A percentile compares a stretch with the other conserved stretches of the same genome.
phyloP scores from a whole-genome alignment of 2,888 invertebrate genomes.

The Temnothorax rugatulus region DNA sequence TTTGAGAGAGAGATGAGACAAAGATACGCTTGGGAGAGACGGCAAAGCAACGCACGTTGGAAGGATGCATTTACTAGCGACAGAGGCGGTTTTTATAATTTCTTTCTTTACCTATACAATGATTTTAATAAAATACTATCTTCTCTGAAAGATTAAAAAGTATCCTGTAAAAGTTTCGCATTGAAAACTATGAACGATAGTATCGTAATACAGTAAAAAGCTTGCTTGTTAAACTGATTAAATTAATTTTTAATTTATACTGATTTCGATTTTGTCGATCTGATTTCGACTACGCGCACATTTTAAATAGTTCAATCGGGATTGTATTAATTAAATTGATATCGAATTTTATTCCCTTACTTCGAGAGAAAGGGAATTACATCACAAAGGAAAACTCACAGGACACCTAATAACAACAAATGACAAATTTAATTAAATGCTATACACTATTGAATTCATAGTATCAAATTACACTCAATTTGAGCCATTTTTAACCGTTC shows the following conservation, averaged over 20 bases:
- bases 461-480: too few relatives aligned
- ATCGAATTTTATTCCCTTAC: background rate
- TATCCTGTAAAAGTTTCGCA: background rate
- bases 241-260: background rate
- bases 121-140: constrained; percentile 18
- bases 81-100: background rate
- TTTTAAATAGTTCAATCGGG: background rate
- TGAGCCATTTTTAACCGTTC: too few relatives aligned
- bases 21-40: constrained; percentile 36
- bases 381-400: background rate
- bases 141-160: background rate
- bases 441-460: too few relatives aligned
- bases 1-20: constrained; percentile 8
- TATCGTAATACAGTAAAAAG: background rate
- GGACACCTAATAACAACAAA: background rate
- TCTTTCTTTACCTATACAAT: background rate
- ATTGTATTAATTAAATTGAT: background rate
- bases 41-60: constrained; percentile 13
- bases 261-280: background rate
- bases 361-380: background rate
- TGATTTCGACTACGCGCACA: background rate
- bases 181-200: background rate
- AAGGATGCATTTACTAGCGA: constrained; percentile 28
- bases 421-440: background rate
- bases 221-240: background rate